These are phyloP conservation scores for Rhizomys pruinosus DNA, from an alignment of 2,113 vertebrate species.

Conservation along the genomic window DNA sequence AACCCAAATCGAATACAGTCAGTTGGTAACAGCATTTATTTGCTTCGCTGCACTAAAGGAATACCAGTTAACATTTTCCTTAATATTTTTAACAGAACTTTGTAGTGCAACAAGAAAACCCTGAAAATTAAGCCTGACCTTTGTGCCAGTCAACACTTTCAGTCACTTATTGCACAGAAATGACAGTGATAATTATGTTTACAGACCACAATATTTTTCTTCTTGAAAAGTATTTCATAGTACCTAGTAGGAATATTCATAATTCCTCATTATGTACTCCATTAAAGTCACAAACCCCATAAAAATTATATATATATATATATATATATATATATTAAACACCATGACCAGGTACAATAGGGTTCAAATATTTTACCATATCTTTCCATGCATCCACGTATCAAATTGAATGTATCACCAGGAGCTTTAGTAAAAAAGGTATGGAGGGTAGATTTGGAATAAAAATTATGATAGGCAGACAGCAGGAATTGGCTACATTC, in stretches of 20 bases:
- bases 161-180: background rate
- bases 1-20: background rate
- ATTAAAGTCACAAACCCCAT: conserved; percentile 16
- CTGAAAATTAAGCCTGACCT: background rate
- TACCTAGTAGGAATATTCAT: conserved; percentile 18
- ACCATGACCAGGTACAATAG: conserved; percentile 16
- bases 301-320: too few relatives aligned
- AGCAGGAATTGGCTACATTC: background rate
- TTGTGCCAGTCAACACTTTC: background rate
- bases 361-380: conserved; percentile 43
- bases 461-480: conserved; percentile 59
- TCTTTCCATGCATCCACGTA: conserved; percentile 53
- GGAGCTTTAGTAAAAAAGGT: conserved; percentile 45
- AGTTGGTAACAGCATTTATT: background rate
- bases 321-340: too few relatives aligned
- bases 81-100: background rate
- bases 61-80: background rate
- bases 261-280: background rate
- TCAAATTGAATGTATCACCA: conserved; percentile 50
- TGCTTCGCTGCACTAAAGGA: background rate
- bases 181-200: background rate
- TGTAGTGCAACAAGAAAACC: background rate
- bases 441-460: background rate
- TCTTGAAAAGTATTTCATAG: conserved; percentile 24
- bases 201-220: background rate